Conservation (phyloP, 2,113 vertebrate genomes). For the Carollia perspicillata region DNA sequence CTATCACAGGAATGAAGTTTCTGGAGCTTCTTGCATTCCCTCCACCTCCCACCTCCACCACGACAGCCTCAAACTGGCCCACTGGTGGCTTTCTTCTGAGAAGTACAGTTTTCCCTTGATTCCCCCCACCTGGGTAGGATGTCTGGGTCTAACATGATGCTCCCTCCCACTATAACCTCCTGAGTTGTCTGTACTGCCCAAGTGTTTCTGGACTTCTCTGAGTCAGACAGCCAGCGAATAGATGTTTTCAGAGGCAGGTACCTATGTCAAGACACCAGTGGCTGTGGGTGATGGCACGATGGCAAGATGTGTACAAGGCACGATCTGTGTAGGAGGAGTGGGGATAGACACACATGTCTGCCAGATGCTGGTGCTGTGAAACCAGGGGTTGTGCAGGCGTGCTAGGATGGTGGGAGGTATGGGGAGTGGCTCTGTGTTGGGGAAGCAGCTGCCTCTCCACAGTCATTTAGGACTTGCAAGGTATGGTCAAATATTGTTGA, state of each 20-base stretch:
- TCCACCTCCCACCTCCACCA: neutral
- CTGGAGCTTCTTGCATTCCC: neutral
- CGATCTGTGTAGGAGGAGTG: neutral
- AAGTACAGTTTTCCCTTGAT: neutral
- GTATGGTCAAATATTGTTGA: conserved; percentile 43
- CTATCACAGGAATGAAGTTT: neutral
- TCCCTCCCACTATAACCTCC: neutral
- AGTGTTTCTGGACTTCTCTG: neutral
- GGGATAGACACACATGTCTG: conserved; percentile 51
- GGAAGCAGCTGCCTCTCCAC: conserved; percentile 50
- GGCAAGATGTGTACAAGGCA: conserved; percentile 64
- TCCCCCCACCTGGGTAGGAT: neutral
- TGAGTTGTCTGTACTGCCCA: neutral
- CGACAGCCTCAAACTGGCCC: neutral
- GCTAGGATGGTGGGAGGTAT: neutral
- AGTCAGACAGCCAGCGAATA: neutral
- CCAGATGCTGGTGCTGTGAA: conserved; percentile 57
- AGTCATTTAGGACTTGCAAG: conserved; percentile 1
- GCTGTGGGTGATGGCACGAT: conserved; percentile 12
- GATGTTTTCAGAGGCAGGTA: conserved; percentile 21
- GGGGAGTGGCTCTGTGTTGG: neutral
- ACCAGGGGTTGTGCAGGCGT: neutral
- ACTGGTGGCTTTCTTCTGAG: neutral
- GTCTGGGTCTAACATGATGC: neutral
- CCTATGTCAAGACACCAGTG: neutral